Percentiles rank a stretch among this genome's conserved stretches.
phyloP scores from a whole-genome alignment of 2,113 vertebrate genomes.

The Daboia siamensis region DNA sequence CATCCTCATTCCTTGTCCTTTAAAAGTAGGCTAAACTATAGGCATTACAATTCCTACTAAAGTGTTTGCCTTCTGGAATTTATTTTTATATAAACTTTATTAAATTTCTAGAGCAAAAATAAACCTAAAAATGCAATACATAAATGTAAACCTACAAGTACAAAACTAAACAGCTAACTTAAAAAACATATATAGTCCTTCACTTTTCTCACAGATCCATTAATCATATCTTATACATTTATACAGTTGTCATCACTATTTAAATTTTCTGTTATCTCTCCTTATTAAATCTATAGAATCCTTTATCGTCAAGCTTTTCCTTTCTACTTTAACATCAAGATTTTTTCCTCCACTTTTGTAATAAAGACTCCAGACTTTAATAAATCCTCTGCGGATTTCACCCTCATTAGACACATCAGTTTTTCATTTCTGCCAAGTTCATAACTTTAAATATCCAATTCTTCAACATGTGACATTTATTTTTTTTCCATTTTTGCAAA shows the following conservation, averaged over 20 bases:
- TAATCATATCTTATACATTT: neutral
- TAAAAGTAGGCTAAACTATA: conserved; percentile 19
- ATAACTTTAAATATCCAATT: neutral
- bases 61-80: neutral
- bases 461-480: neutral
- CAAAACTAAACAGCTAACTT: neutral
- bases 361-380: neutral
- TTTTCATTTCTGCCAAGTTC: neutral
- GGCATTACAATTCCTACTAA: neutral
- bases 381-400: neutral
- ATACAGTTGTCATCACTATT: neutral
- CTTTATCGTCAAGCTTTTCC: neutral
- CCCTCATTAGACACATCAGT: neutral
- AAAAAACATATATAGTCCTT: neutral
- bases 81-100: neutral
- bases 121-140: neutral
- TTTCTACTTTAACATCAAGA: neutral
- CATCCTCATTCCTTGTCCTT: conserved; percentile 8
- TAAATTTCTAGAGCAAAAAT: neutral
- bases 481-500: neutral
- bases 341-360: neutral
- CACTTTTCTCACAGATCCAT: neutral
- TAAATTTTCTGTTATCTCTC: neutral
- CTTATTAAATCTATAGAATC: neutral
- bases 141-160: neutral